Conservation (phyloP, 2,888 invertebrate species). For the Hyppa rectilinea region DNA sequence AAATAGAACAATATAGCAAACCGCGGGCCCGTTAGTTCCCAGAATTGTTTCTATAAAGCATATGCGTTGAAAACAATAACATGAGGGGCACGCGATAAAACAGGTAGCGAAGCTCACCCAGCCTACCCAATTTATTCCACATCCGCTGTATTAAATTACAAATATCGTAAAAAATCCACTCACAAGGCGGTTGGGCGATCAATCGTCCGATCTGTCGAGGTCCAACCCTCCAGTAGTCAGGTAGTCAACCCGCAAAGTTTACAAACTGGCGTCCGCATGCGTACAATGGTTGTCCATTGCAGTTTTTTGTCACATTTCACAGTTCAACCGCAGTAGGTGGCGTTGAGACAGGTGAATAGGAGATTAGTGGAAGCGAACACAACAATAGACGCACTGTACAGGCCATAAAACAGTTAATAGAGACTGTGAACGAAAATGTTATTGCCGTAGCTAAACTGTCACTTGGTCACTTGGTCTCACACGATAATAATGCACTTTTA, state of each 20-base stretch:
- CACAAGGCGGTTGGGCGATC: conserved; percentile 87
- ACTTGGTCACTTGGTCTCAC: conserved; percentile 72
- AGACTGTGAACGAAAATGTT: conserved; percentile 77
- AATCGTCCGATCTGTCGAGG: conserved; percentile 79
- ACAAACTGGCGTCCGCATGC: conserved; percentile 82
- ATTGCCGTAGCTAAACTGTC: conserved; percentile 74
- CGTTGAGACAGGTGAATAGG: conserved; percentile 86
- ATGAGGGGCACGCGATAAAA: conserved; percentile 82
- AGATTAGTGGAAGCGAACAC: conserved; percentile 87
- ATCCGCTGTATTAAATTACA: conserved; percentile 90
- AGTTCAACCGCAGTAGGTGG: conserved; percentile 85
- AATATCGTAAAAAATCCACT: conserved; percentile 82
- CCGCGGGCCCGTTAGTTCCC: conserved; percentile 83
- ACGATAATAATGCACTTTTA: conserved; percentile 65
- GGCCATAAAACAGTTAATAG: conserved; percentile 87
- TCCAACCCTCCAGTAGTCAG: conserved; percentile 84
- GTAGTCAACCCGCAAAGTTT: conserved; percentile 88
- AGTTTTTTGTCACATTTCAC: conserved; percentile 90
- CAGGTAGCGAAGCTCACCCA: conserved; percentile 90
- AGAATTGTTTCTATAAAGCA: conserved; percentile 81
- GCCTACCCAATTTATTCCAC: conserved; percentile 90
- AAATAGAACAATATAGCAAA: conserved; percentile 83
- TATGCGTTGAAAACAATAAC: conserved; percentile 80
- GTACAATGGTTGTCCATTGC: conserved; percentile 85
- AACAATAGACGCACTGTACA: conserved; percentile 87